Conservation (phyloP, 2,888 invertebrate species). For the Tipula confusa region DNA sequence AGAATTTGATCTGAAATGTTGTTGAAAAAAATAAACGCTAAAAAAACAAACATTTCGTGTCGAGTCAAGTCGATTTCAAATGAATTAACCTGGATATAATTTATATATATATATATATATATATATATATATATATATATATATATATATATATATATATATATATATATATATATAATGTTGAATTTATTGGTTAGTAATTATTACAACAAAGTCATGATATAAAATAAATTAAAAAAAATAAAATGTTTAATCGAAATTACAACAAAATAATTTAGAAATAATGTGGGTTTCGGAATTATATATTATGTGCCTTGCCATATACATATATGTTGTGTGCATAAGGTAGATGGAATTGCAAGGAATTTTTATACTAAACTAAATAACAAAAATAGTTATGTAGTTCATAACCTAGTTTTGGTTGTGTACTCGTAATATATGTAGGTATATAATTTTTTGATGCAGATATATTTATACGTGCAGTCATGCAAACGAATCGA, state of each 20-base stretch:
- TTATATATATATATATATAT: neutral
- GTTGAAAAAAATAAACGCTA: neutral
- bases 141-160: neutral
- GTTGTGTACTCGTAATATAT: neutral
- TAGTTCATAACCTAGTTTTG: conserved; percentile 12
- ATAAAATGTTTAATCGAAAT: neutral
- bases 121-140: neutral
- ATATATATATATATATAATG: neutral
- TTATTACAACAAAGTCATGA: neutral
- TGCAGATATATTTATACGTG: neutral
- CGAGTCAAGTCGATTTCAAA: neutral
- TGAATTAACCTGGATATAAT: neutral
- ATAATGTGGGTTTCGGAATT: neutral
- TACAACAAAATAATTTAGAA: neutral
- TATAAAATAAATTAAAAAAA: neutral
- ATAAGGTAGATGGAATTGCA: neutral
- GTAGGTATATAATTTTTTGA: neutral
- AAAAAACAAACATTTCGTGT: conserved; percentile 5
- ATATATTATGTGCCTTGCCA: neutral
- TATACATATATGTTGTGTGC: neutral
- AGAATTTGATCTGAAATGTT: conserved; percentile 7
- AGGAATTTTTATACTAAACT: neutral
- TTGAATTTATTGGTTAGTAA: neutral
- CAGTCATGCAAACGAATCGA: neutral
- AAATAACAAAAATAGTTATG: neutral